Percentiles rank a stretch among this genome's conserved stretches.
phyloP scores from a whole-genome alignment of 2,797 vertebrate species.

The Myotis vivesi region DNA sequence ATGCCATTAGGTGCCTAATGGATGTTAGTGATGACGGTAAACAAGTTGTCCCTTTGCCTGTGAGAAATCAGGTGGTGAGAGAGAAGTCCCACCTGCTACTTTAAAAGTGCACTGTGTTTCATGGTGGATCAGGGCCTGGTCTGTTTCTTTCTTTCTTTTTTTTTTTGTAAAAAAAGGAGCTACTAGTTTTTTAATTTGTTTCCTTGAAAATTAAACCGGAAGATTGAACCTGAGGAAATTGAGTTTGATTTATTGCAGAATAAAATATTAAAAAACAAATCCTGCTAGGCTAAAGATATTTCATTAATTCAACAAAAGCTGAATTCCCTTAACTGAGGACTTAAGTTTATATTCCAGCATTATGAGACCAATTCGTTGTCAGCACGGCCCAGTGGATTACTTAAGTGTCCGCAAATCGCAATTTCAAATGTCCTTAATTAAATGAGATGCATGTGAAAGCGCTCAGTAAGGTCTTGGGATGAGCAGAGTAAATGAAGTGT shows the following conservation, averaged over 20 bases:
- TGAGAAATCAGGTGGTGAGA: not conserved
- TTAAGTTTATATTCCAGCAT: not conserved
- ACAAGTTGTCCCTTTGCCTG: not conserved
- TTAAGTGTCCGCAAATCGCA: not conserved
- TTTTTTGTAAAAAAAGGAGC: not conserved
- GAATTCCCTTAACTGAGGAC: conserved; percentile 1
- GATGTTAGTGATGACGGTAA: not conserved
- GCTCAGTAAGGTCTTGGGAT: not conserved
- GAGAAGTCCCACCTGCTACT: not conserved
- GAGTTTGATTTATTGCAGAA: conserved; percentile 25
- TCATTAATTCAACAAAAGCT: conserved; percentile 14
- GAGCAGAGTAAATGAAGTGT: not conserved
- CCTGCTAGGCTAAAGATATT: not conserved
- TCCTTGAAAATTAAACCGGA: conserved; percentile 34
- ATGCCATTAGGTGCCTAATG: not conserved
- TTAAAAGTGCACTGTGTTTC: not conserved
- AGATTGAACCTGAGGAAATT: not conserved
- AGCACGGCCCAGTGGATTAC: not conserved
- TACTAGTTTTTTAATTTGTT: not conserved
- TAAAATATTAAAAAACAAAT: conserved; percentile 14
- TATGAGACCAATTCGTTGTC: not conserved
- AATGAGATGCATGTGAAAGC: not conserved
- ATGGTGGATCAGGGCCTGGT: not conserved
- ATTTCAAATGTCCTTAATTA: conserved; percentile 11
- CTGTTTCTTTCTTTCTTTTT: not conserved